Conservation (phyloP, 2,113 vertebrate species). For the Scolopax mira region DNA sequence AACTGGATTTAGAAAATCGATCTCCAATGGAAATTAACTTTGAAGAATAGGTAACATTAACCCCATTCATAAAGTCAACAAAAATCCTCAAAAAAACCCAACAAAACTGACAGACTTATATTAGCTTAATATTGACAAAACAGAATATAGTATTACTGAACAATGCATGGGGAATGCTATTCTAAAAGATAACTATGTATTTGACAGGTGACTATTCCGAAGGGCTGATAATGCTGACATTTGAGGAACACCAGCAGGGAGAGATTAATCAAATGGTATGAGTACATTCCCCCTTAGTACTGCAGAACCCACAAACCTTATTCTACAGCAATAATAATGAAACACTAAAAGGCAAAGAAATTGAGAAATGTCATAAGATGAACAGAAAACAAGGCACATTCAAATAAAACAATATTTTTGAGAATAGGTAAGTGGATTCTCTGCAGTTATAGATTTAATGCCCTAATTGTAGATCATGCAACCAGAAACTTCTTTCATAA, state of each 20-base stretch:
- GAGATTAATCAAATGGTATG: not conserved
- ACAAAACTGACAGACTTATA: accelerated
- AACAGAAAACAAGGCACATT: not conserved
- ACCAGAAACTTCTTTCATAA: not conserved
- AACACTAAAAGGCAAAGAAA: not conserved
- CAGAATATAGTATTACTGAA: not conserved
- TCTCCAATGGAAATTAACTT: not conserved
- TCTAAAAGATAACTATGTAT: not conserved
- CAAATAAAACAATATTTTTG: not conserved
- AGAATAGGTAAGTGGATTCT: not conserved
- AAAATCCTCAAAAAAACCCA: not conserved
- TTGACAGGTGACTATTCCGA: not conserved
- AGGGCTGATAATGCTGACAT: not conserved
- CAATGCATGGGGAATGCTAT: not conserved
- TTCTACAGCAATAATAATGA: not conserved
- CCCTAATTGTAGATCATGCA: not conserved
- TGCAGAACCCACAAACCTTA: not conserved
- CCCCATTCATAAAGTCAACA: not conserved
- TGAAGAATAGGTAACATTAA: not conserved
- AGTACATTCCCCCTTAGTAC: accelerated
- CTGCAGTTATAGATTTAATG: not conserved
- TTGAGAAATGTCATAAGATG: not conserved
- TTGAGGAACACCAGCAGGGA: not conserved
- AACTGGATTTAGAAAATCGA: not conserved
- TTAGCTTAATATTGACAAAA: not conserved